phyloP scores from a whole-genome alignment of 2,797 vertebrate genomes.

The Labeo calbasu region DNA sequence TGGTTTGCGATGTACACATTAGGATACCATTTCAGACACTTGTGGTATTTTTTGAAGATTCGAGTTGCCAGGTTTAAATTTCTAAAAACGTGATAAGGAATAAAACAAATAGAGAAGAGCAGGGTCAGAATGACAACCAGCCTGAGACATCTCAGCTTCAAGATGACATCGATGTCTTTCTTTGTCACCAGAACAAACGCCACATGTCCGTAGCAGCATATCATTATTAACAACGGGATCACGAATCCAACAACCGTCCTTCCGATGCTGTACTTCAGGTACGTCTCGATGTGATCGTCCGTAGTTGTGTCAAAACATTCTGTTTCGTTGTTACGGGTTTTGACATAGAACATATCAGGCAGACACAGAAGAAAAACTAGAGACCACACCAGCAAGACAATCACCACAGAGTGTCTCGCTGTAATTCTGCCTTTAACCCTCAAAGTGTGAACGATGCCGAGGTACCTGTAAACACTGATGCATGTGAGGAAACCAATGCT shows the following conservation, averaged over 20 bases:
- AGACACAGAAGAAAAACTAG: constrained; percentile 75
- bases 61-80: constrained; percentile 79
- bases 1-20: constrained; percentile 77
- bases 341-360: constrained; percentile 75
- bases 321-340: rapidly evolving
- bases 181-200: constrained; percentile 70
- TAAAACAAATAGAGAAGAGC: constrained; percentile 83
- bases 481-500: constrained; percentile 87
- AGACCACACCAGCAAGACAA: constrained; percentile 73
- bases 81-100: constrained; percentile 79
- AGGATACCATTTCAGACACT: constrained; percentile 63
- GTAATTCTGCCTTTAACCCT: constrained; percentile 73
- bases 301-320: constrained; percentile 75
- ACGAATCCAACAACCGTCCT: constrained; percentile 76
- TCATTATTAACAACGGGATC: constrained; percentile 76
- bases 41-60: constrained; percentile 40
- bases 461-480: constrained; percentile 83
- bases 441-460: constrained; percentile 82
- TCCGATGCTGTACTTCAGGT: constrained; percentile 72
- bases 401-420: constrained; percentile 30
- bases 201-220: constrained; percentile 81
- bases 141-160: constrained; percentile 74
- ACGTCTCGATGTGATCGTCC: neutral
- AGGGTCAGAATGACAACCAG: constrained; percentile 76
- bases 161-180: constrained; percentile 57